These are phyloP conservation scores for Campoplex nolae DNA, from an alignment of 2,888 invertebrate species.

Conservation along the genomic window DNA sequence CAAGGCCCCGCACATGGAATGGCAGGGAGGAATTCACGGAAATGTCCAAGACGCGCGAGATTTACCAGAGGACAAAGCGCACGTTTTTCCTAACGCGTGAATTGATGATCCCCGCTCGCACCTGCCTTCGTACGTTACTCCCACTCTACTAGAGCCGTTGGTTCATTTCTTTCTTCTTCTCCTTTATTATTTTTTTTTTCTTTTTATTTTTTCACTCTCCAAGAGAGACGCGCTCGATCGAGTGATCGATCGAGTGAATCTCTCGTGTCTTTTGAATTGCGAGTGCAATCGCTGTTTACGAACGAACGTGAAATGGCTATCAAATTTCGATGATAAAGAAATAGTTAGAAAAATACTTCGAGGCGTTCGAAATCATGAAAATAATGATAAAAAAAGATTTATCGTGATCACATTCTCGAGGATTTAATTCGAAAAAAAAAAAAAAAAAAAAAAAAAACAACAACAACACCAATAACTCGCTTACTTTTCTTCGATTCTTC, in stretches of 20 bases:
- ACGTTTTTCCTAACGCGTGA: constrained; percentile 43
- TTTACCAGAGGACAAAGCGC: constrained; percentile 26
- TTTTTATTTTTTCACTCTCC: neutral
- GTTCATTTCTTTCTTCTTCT: constrained; percentile 38
- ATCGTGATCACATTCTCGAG: neutral
- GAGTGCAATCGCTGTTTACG: constrained; percentile 31
- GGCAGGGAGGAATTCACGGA: constrained; percentile 48
- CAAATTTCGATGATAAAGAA: constrained; percentile 12
- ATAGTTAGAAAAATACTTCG: neutral
- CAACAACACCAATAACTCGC: neutral
- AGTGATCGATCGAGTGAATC: constrained; percentile 39
- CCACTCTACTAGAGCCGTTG: constrained; percentile 14
- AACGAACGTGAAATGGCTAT: constrained; percentile 19
- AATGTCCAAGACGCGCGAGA: constrained; percentile 29
- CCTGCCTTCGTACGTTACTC: constrained; percentile 29
- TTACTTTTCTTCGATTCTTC: no score
- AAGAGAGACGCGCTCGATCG: constrained; percentile 14
- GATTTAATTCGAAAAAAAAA: neutral
- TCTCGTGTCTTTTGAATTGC: constrained; percentile 34
- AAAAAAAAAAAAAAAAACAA: neutral
- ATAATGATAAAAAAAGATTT: neutral
- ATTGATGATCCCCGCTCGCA: constrained; percentile 23
- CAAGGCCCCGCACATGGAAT: constrained; percentile 2
- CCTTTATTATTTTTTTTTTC: neutral
- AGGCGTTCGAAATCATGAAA: neutral